These are phyloP conservation scores for Saccopteryx leptura DNA, from an alignment of 2,113 vertebrate genomes.

Conservation along the genomic window DNA sequence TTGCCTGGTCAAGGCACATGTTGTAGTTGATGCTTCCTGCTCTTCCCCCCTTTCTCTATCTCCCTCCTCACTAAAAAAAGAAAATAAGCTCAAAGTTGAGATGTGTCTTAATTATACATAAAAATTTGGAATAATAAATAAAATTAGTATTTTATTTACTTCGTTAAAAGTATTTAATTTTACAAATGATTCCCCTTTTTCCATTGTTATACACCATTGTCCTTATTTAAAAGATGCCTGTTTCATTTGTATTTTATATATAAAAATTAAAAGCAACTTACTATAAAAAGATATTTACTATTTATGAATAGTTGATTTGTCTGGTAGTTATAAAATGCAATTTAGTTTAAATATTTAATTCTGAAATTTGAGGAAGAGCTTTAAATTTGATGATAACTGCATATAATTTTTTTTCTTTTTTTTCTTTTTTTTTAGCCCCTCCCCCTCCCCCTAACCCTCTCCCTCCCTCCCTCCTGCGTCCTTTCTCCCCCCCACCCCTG, in stretches of 20 bases:
- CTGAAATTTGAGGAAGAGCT: constrained; percentile 29
- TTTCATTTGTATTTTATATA: constrained; percentile 29
- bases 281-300: constrained; percentile 44
- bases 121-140: constrained; percentile 52
- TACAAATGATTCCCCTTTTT: constrained; percentile 23
- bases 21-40: no score
- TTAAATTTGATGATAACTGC: constrained; percentile 37
- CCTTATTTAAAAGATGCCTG: not conserved
- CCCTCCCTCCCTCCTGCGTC: no score
- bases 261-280: constrained; percentile 59
- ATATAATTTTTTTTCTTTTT: no score
- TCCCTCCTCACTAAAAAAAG: not conserved
- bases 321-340: constrained; percentile 34
- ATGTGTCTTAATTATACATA: not conserved
- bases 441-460: no score
- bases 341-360: constrained; percentile 58
- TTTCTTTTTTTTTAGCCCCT: no score
- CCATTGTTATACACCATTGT: not conserved
- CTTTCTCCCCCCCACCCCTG: no score
- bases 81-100: constrained; percentile 52
- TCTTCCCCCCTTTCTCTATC: no score
- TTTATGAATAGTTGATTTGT: not conserved
- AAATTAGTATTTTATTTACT: constrained; percentile 50
- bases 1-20: no score
- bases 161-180: constrained; percentile 45